Evolutionary conservation across 2,888 invertebrate genomes (phyloP), one percentile per base, ranked within the genome.

Genomic region (Platycheirus albimanus): DNA sequence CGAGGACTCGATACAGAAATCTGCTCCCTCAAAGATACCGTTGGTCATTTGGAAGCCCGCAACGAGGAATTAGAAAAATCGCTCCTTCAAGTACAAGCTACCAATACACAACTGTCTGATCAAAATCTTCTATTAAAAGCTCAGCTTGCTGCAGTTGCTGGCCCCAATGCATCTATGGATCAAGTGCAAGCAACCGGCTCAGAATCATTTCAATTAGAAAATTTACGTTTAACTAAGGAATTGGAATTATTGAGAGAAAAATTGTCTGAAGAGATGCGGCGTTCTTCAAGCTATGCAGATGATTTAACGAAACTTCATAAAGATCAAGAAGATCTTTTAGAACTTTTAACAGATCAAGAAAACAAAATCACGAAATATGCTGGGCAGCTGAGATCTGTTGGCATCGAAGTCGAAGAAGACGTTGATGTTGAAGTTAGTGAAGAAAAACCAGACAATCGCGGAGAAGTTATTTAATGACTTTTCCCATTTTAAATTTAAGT

Each of bases 311-410:
- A 93, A 85, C 88, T 97, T 81, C 94, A 93, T 88, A 96, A 95
- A 88, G 99, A 99, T 88, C 98, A 99, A 90, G 99, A 99, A 86
- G 98, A 99, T 91, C 91, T 99, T 83, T 91, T 99, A 70, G 95
- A 96, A 87, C 91, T 99, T 74, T 92, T 99, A 41, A 95, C 97
- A 0, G 97, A 99, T 89, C 98, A 99, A 92, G 98, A 90, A 79
- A 89, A 88, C 64, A 95, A 95, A 90, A 91, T 97, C 38, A 92
- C 91, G 51, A 92, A 93, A 61, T 96, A 95, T 90, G 95, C 94
- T 87, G 89, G 92, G 86, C 92, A 92, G 54, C 88, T 94, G 20
- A 85, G 91, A 11, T 90, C 92, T 0, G 91, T 93, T 20, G 94
- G 89, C 11, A 74, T 87, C 36, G 64, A 85, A 0, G 81, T 87